Evolutionary conservation across 2,113 vertebrate genomes (phyloP).

Genomic region (Hippocampus comes): DNA sequence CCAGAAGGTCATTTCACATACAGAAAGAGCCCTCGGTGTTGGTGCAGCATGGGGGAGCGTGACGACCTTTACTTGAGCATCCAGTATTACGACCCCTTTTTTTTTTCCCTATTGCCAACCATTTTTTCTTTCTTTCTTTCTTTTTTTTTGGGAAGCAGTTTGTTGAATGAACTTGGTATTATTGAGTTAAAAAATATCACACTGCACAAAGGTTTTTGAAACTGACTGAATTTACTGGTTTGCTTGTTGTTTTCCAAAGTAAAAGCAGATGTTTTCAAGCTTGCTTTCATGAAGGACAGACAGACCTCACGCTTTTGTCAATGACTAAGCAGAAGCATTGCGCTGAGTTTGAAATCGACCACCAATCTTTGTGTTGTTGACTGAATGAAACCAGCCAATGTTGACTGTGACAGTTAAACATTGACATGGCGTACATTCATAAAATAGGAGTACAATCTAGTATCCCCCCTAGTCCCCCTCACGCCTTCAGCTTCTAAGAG

Average conservation of each 20-base stretch:
- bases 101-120: too few relatives aligned
- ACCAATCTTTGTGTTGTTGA: neutral
- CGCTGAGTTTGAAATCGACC: neutral
- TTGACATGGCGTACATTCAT: neutral
- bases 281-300: too few relatives aligned
- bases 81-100: conserved; percentile 11
- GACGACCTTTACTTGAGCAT: conserved; percentile 24
- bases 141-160: too few relatives aligned
- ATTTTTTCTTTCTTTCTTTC: too few relatives aligned
- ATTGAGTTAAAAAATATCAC: too few relatives aligned
- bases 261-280: too few relatives aligned
- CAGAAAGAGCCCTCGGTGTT: conserved; percentile 9
- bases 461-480: neutral
- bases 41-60: conserved; percentile 8
- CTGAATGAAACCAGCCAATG: neutral
- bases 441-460: neutral
- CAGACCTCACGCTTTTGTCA: neutral
- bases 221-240: too few relatives aligned
- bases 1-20: conserved; percentile 13
- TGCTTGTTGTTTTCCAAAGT: too few relatives aligned
- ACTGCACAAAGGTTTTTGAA: too few relatives aligned
- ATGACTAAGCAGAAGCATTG: neutral
- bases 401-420: neutral
- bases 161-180: too few relatives aligned
- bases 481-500: neutral